These are phyloP conservation scores for Plebejus anna DNA, from an alignment of 2,888 invertebrate genomes.

Conservation along the genomic window DNA sequence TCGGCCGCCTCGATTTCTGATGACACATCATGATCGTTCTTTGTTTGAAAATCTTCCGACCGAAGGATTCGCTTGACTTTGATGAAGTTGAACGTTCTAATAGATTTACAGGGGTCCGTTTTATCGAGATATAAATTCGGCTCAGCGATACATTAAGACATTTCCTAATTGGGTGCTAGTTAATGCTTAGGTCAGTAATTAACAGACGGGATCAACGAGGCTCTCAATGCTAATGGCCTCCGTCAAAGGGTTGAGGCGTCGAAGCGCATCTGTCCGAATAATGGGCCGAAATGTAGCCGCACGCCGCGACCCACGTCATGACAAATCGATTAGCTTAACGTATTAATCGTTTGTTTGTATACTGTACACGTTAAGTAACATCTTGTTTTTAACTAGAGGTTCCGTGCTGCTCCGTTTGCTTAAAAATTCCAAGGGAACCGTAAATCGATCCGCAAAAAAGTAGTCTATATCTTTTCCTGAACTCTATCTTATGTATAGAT, in stretches of 20 bases:
- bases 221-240: conserved; percentile 74
- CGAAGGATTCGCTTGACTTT: conserved; percentile 54
- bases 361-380: neutral
- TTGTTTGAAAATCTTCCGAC: conserved; percentile 63
- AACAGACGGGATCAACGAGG: conserved; percentile 74
- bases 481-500: no score
- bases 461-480: no score
- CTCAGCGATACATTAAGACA: conserved; percentile 29
- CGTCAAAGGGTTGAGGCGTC: conserved; percentile 77
- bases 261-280: conserved; percentile 75
- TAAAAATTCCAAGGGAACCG: no score
- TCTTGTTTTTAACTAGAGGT: neutral
- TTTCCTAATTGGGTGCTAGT: conserved; percentile 49
- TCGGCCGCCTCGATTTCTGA: conserved; percentile 65
- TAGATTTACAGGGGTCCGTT: conserved; percentile 40
- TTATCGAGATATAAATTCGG: conserved; percentile 39
- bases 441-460: no score
- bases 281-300: conserved; percentile 63
- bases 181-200: conserved; percentile 71
- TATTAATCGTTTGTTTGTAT: conserved; percentile 34
- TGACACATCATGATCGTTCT: conserved; percentile 51
- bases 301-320: conserved; percentile 69
- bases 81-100: conserved; percentile 58
- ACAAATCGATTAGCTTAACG: conserved; percentile 72
- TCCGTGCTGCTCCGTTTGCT: no score